Conservation (phyloP, 2,888 invertebrate species). For the Chrysodeixis includens region DNA sequence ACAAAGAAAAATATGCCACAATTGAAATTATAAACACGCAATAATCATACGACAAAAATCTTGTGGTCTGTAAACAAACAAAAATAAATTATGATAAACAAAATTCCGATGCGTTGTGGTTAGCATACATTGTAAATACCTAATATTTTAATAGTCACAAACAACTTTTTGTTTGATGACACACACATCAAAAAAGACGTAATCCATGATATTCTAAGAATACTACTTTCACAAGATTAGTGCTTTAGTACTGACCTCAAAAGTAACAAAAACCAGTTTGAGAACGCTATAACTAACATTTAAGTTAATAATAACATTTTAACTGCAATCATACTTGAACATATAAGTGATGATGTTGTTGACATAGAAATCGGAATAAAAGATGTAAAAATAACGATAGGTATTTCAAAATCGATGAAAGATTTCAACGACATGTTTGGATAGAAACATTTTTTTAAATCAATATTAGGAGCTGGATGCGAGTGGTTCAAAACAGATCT, state of each 20-base stretch:
- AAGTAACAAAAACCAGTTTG: slow-evolving; percentile 19
- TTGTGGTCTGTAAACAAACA: slow-evolving; percentile 27
- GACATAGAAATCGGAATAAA: neutral
- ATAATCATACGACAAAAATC: neutral
- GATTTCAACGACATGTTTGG: neutral
- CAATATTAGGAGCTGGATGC: too few species aligned
- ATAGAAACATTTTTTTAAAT: too few species aligned
- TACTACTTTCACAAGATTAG: slow-evolving; percentile 29
- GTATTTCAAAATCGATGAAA: neutral
- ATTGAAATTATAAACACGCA: neutral
- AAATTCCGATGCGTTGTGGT: slow-evolving; percentile 8
- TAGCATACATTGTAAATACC: slow-evolving; percentile 4
- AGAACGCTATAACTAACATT: neutral
- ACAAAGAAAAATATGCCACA: neutral
- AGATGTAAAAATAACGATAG: neutral
- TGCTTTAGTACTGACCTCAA: slow-evolving; percentile 20
- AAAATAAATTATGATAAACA: slow-evolving; percentile 11
- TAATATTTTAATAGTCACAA: slow-evolving; percentile 12
- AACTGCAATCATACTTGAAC: neutral
- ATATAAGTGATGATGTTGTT: neutral
- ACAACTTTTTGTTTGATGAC: slow-evolving; percentile 14
- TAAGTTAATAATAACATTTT: neutral
- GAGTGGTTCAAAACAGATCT: too few species aligned
- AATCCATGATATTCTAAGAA: slow-evolving; percentile 21
- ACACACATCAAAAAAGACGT: slow-evolving; percentile 7